These are phyloP conservation scores for Phortica magna DNA, from an alignment of 2,888 invertebrate genomes.

Conservation along the genomic window DNA sequence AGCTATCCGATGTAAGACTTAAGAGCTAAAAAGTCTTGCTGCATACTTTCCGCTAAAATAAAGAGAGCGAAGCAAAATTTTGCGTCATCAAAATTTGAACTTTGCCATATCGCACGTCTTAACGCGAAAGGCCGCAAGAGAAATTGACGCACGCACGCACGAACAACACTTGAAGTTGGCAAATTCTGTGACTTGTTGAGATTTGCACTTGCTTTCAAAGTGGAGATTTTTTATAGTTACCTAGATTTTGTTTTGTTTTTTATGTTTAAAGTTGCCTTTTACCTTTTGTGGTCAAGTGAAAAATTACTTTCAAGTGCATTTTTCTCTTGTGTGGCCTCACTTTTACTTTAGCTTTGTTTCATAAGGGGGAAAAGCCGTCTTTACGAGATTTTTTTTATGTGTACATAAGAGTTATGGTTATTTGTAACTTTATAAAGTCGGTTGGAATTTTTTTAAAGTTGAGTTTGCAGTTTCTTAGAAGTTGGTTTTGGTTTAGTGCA, in stretches of 20 bases:
- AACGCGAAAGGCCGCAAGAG: too few species aligned
- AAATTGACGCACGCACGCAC: neutral
- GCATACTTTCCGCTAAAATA: neutral
- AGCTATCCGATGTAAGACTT: too few species aligned
- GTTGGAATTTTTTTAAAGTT: neutral
- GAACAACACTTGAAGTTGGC: conserved; percentile 4
- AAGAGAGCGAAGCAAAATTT: neutral
- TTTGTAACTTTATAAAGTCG: conserved; percentile 23
- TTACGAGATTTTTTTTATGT: neutral
- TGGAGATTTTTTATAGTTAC: neutral
- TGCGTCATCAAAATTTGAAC: too few species aligned
- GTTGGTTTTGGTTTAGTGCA: neutral
- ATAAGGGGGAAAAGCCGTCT: neutral
- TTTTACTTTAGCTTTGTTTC: neutral
- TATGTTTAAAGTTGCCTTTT: conserved; percentile 39
- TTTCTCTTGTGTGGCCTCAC: neutral
- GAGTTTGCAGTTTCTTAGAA: conserved; percentile 17
- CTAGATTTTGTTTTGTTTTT: conserved; percentile 10
- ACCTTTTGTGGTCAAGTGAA: conserved; percentile 58
- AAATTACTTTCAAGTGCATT: conserved; percentile 49
- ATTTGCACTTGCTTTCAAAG: conserved; percentile 25
- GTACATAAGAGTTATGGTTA: conserved; percentile 26
- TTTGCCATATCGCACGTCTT: too few species aligned
- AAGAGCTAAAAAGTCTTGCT: too few species aligned
- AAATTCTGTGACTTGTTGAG: conserved; percentile 9